A percentile compares a stretch with the other conserved stretches of the same genome.
Evolutionary conservation across 2,113 vertebrate species (phyloP).

Genomic region (Mesitornis unicolor): DNA sequence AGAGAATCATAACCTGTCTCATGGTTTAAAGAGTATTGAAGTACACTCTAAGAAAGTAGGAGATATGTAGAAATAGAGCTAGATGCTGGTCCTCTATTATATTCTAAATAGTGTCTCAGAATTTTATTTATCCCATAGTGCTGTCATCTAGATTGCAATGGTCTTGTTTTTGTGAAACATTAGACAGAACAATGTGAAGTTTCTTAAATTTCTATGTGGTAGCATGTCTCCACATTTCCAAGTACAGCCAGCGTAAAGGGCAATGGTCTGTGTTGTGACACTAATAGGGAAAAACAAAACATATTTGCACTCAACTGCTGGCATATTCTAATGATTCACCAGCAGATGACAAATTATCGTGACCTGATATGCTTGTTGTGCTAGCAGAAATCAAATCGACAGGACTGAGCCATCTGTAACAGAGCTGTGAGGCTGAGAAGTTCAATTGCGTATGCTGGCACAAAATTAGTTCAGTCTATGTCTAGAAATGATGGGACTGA

Average conservation of each 20-base stretch:
- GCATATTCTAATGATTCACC: neutral
- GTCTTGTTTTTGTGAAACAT: neutral
- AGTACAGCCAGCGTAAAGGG: neutral
- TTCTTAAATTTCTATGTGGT: accelerated
- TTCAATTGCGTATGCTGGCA: neutral
- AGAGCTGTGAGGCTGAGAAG: neutral
- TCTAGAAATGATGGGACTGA: neutral
- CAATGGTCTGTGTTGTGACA: neutral
- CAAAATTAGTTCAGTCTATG: slow-evolving; percentile 3
- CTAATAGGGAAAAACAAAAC: neutral
- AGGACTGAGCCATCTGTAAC: neutral
- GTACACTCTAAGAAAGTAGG: neutral
- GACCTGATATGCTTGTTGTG: neutral
- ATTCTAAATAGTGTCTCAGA: neutral
- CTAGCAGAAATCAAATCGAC: neutral
- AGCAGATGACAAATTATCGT: neutral
- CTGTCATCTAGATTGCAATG: too few relatives aligned
- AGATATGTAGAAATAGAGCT: neutral
- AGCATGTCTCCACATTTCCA: neutral
- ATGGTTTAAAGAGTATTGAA: neutral
- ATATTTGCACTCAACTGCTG: neutral
- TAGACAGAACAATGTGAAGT: neutral
- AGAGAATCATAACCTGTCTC: neutral
- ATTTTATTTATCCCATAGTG: neutral
- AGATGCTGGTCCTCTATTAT: neutral